A percentile compares a stretch with the other conserved stretches of the same genome.
Conservation (phyloP, 2,888 invertebrate genomes). For the Slavum lentiscoides region DNA sequence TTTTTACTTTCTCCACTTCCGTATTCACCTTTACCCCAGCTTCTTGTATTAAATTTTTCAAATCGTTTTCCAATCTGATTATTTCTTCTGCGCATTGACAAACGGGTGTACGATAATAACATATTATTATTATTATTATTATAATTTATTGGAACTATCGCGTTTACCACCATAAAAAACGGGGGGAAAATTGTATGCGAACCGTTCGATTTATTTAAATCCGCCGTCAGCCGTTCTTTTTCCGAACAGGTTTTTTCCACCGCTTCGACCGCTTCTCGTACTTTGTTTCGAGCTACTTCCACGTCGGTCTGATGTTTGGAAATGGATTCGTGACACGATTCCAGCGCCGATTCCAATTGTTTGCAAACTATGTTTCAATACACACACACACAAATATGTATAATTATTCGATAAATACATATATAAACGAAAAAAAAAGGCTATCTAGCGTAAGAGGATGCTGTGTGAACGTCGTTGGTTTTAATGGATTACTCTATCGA, state of each 20-base stretch:
- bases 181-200: not conserved
- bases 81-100: slow-evolving; percentile 15
- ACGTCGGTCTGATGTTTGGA: slow-evolving; percentile 22
- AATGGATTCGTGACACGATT: slow-evolving; percentile 16
- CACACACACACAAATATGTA: no score
- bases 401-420: no score
- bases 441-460: no score
- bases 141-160: no score
- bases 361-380: slow-evolving; percentile 10
- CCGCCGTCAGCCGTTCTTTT: slow-evolving; percentile 1
- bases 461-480: no score
- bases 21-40: slow-evolving; percentile 11
- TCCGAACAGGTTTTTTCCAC: slow-evolving; percentile 30
- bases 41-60: slow-evolving; percentile 26
- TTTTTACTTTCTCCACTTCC: slow-evolving; percentile 21
- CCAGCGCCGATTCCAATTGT: slow-evolving; percentile 30
- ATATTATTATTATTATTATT: no score
- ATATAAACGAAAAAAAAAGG: no score
- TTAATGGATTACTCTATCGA: no score
- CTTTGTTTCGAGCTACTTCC: slow-evolving; percentile 10
- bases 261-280: slow-evolving; percentile 29
- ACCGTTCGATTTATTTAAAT: slow-evolving; percentile 26
- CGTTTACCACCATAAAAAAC: not conserved
- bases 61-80: slow-evolving; percentile 5
- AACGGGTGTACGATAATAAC: not conserved